A percentile compares a stretch with the other conserved stretches of the same genome.
Conservation (phyloP, 2,113 vertebrate genomes). For the Chlorodrepanis virens region DNA sequence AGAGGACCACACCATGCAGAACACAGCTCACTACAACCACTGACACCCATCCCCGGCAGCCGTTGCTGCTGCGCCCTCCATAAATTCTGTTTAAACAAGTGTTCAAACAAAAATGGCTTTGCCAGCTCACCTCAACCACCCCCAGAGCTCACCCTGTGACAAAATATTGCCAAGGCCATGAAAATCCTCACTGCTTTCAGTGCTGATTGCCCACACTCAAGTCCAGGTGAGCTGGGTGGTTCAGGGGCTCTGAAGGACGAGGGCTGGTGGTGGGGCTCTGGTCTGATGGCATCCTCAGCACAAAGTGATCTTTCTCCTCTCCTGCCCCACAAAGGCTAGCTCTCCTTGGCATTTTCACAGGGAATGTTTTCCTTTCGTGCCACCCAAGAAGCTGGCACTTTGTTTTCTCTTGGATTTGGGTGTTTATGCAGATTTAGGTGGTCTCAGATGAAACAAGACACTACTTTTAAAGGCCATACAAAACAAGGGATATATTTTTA, state of each 20-base stretch:
- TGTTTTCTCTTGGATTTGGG: not conserved
- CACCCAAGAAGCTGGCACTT: not conserved
- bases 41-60: not conserved
- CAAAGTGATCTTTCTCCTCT: not conserved
- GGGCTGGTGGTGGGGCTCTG: not conserved
- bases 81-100: conserved; percentile 30
- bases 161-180: not conserved
- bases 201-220: not conserved
- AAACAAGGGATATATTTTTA: not conserved
- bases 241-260: accelerated
- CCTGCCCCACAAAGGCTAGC: not conserved
- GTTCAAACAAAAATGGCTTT: conserved; percentile 17
- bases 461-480: not conserved
- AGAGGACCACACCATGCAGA: not conserved
- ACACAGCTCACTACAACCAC: not conserved
- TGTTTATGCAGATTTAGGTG: accelerated
- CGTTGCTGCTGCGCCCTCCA: not conserved
- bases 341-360: not conserved
- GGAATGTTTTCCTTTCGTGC: not conserved
- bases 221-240: not conserved
- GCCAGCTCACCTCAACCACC: not conserved
- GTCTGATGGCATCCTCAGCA: not conserved
- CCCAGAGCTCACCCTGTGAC: not conserved
- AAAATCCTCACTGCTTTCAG: not conserved
- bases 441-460: not conserved